Base-by-base conservation (phyloP, 2,113 vertebrate genomes). In the Microcebus lehilahytsara region DNA sequence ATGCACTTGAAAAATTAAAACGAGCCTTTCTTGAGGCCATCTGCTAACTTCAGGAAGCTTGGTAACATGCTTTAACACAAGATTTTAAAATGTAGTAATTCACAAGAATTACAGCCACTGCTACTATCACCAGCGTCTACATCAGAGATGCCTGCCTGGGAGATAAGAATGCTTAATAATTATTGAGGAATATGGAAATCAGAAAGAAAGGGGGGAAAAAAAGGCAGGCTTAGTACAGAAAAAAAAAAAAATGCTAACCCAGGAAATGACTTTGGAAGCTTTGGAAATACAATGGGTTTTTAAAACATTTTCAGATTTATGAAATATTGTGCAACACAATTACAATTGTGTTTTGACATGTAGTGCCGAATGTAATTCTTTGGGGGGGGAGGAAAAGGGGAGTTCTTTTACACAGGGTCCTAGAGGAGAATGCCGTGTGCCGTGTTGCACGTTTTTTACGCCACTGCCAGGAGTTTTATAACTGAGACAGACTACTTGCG, bases 301-400 rank as follows among this genome's bases (percentile, higher is more conserved):
- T 98, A 90, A 98, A 98, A 98, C 88, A 97, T 97, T 96, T 98
- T 97, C 96, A 95, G 97, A 96, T 94, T 95, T 97, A 96, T 97
- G 97, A 98, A 98, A 98, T 97, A 98, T 96, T 98, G 96, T 97
- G 90, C 96, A 96, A 93, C 95, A 93, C 98, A 95, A 97, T 98
- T 96, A 97, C 98, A 97, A 97, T 92, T 96, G 95, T 98, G 96
- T 98, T 98, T 97, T 98, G 98, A 98, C 98, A 98, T 86, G 96
- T 93, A 88, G 96, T 97, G 96, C 94, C 34, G 93, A 96, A 97
- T 64, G 89, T 77, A 96, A 79, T 92, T 98, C 97, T 97, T 51
- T 56, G 58, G 64, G 23, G 72, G 72, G 74, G 91, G 80, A 94
- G 74, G 91, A 80, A 94, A 97, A 96, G 91, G 79, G 95, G 88